Percentiles rank a stretch among this genome's conserved stretches.
phyloP scores from a whole-genome alignment of 2,888 invertebrate species.

The Apoderus coryli region DNA sequence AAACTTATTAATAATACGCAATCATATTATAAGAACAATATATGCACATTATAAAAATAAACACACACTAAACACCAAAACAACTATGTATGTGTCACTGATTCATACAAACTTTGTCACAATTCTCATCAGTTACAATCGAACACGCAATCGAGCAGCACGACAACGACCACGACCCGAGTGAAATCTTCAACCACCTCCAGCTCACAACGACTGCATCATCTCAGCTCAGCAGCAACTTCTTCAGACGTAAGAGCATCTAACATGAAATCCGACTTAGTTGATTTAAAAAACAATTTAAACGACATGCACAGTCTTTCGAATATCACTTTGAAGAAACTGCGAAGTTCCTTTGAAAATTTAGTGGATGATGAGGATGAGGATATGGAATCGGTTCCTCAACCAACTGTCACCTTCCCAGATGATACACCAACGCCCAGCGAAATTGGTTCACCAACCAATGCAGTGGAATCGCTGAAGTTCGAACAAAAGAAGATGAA shows the following conservation, averaged over 20 bases:
- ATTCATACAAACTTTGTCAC: too few relatives aligned
- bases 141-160: conserved; percentile 44
- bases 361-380: conserved; percentile 50
- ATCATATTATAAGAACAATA: too few relatives aligned
- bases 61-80: too few relatives aligned
- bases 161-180: conserved; percentile 37
- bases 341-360: conserved; percentile 64
- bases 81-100: too few relatives aligned
- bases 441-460: conserved; percentile 30
- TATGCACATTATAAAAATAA: too few relatives aligned
- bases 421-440: conserved; percentile 59
- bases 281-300: conserved; percentile 69
- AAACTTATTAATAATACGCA: too few relatives aligned
- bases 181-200: conserved; percentile 37
- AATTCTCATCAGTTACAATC: too few relatives aligned
- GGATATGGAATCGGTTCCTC: conserved; percentile 30
- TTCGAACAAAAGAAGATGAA: conserved; percentile 74
- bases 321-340: conserved; percentile 21
- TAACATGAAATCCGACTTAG: conserved; percentile 66
- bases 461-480: conserved; percentile 50
- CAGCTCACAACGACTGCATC: conserved; percentile 25
- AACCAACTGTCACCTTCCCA: conserved; percentile 69
- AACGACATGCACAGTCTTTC: conserved; percentile 66
- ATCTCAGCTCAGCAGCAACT: conserved; percentile 26
- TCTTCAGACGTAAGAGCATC: conserved; percentile 65